A percentile compares a stretch with the other conserved stretches of the same genome.
Conservation (phyloP, 1,140 invertebrate species). For the Camponotus vicinus region DNA sequence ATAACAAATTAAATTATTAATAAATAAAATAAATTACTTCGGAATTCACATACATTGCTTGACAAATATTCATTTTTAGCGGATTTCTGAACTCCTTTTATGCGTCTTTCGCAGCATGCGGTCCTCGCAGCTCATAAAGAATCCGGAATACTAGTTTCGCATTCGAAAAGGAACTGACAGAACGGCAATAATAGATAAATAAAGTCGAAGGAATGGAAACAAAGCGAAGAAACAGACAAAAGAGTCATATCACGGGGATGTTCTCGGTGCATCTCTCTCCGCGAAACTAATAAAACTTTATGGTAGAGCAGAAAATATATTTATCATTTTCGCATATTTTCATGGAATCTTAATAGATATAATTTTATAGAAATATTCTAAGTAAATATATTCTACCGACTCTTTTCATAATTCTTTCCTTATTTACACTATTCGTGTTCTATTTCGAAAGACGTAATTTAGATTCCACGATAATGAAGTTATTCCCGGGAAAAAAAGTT, state of each 20-base stretch:
- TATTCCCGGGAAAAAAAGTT: no score
- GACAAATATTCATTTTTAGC: conserved; percentile 57
- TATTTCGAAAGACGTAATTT: no score
- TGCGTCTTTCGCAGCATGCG: conserved; percentile 1
- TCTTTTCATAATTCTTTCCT: not conserved
- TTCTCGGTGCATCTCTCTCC: conserved; percentile 10
- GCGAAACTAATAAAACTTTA: conserved; percentile 37
- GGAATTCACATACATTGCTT: conserved; percentile 26
- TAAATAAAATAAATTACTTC: conserved; percentile 9
- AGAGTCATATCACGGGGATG: conserved; percentile 28
- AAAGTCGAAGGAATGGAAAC: conserved; percentile 55
- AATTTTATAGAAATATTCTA: conserved; percentile 6
- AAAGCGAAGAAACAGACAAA: conserved; percentile 14
- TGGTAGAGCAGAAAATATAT: not conserved
- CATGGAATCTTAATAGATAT: not conserved
- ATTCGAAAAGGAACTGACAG: conserved; percentile 55
- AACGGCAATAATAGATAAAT: conserved; percentile 51
- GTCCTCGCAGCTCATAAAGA: conserved; percentile 20
- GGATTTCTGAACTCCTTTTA: conserved; percentile 49
- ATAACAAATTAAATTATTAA: conserved; percentile 3
- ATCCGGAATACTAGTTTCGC: conserved; percentile 52
- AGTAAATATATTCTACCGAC: not conserved
- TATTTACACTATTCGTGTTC: not conserved
- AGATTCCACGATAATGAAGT: no score
- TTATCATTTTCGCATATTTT: conserved; percentile 8